Evolutionary conservation across 2,797 vertebrate species (phyloP), one percentile per base, ranked within the genome.

Genomic region (Meriones psammophilus): DNA sequence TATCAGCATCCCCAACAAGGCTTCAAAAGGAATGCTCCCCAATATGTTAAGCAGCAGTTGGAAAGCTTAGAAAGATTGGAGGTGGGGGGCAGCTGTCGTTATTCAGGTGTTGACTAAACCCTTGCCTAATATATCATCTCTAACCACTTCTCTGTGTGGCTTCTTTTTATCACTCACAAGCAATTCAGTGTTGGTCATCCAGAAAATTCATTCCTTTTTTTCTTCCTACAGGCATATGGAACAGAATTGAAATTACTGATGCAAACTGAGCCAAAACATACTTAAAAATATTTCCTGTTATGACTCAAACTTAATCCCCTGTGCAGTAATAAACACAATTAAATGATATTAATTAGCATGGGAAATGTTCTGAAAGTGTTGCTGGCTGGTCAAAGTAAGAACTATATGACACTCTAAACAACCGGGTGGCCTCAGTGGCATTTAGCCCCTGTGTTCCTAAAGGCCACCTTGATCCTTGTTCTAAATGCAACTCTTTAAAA

Each of bases 41-140:
- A 58, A 93, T 96, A 89, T 71, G 94, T 91, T 91, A 96, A 96
- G 76, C 71, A 97, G 95, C 84, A 83, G 33, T 94, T 93, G 78
- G 36, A 91, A 95, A 94, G 28, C 90, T 60, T 91, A 13, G 12
- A 74, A 2, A 13, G 54, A 93, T 78, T 30, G 3, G 28, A 46
- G 22, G 68, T 2, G 22, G 39, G 42, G 73, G 68, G 7, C 39
- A 92, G 85, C 74, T 93, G 83, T 71, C 74, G 79, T 92, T 89
- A 50, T 84, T 97, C 92, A 97, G 94, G 80, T 80, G 88, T 76
- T 89, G 94, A 92, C 26, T 30, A 93, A 69, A 91, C 14, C n/a
- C 66, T 54, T 94, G 69, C 84, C 93, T 97, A 94, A 97, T 95
- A 85, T 9, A 78, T 93, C 91, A 96, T 88, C 50, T 74, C 39